A percentile compares a stretch with the other conserved stretches of the same genome.
Conservation (phyloP, 2,888 invertebrate species). For the Torymus aiolomorphi region DNA sequence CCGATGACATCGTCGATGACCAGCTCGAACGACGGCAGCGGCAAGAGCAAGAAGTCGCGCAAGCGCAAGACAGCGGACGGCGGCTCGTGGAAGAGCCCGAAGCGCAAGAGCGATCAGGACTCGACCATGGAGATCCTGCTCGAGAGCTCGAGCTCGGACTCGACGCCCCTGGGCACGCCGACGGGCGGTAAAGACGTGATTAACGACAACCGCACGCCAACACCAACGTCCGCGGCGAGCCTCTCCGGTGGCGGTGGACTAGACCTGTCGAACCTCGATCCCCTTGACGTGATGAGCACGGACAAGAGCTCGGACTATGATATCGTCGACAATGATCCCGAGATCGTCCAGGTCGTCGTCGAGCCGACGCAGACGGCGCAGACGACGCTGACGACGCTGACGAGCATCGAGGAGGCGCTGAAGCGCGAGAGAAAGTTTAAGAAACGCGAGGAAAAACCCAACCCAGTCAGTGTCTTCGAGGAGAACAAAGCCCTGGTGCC, state of each 20-base stretch:
- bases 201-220: slow-evolving; percentile 76
- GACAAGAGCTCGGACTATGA: slow-evolving; percentile 80
- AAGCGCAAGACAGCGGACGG: slow-evolving; percentile 81
- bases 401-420: slow-evolving; percentile 80
- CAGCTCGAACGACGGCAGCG: slow-evolving; percentile 72
- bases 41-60: slow-evolving; percentile 74
- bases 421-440: slow-evolving; percentile 79
- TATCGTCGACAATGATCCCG: slow-evolving; percentile 75
- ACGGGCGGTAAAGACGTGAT: slow-evolving; percentile 75
- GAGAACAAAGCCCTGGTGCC: slow-evolving; percentile 79
- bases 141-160: slow-evolving; percentile 81
- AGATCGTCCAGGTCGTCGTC: slow-evolving; percentile 77
- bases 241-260: slow-evolving; percentile 70
- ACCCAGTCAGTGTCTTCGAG: slow-evolving; percentile 77
- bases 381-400: slow-evolving; percentile 55
- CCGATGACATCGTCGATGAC: too few species aligned
- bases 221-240: slow-evolving; percentile 75
- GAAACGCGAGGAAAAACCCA: slow-evolving; percentile 78
- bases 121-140: slow-evolving; percentile 76
- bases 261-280: slow-evolving; percentile 81
- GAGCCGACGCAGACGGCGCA: too few species aligned
- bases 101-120: slow-evolving; percentile 78
- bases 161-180: slow-evolving; percentile 79
- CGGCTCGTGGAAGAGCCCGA: slow-evolving; percentile 80
- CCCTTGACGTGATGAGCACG: slow-evolving; percentile 78